Evolutionary conservation across 2,888 invertebrate species (phyloP), one percentile per base, ranked within the genome.

Genomic region (Diarsia brunnea): DNA sequence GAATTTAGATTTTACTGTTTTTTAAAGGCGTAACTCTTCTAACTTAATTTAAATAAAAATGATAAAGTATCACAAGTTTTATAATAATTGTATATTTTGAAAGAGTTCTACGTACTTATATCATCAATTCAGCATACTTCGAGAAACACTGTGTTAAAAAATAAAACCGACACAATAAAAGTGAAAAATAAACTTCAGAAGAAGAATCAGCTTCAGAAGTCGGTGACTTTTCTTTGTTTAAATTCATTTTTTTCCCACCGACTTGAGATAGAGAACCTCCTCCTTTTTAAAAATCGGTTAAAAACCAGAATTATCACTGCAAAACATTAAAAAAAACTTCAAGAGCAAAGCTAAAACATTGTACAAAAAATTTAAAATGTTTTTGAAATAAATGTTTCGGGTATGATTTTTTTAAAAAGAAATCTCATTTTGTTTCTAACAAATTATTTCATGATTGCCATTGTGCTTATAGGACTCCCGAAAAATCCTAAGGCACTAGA

Each of bases 401-500:
- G 19, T 49, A n/a, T 24, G 14, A 0, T 14, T 24, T 5, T 53
- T 24, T 24, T 58, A 16, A 11, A 0, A 27, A 27, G 16, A 58
- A 27, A 58, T 31, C 10, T 60, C 1, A 58, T 19, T 60, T 19
- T 4, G 19, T 27, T 4, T 4, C 8, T 27, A 60, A 0, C 24
- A 8, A 55, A 24, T 10, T 19, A 1, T 31, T 60, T 31, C 19
- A 12, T 43, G 8, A 43, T 63, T n/a, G n/a, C 1, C 2, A 31
- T 74, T 78, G 47, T 11, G 12, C 0, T 55, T n/a, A 1, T 27
- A 93, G 93, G 89, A 43, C 51, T 93, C 5, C 8, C 76, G 11
- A 85, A 87, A 58, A 92, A 72, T 63, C 63, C 84, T 24, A 85
- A 88, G 51, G 90, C 93, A 0, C 38, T 90, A 5, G 73, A 81